These are phyloP conservation scores for Pan troglodytes DNA, from an alignment of 2,113 vertebrate species.

Conservation along the genomic window DNA sequence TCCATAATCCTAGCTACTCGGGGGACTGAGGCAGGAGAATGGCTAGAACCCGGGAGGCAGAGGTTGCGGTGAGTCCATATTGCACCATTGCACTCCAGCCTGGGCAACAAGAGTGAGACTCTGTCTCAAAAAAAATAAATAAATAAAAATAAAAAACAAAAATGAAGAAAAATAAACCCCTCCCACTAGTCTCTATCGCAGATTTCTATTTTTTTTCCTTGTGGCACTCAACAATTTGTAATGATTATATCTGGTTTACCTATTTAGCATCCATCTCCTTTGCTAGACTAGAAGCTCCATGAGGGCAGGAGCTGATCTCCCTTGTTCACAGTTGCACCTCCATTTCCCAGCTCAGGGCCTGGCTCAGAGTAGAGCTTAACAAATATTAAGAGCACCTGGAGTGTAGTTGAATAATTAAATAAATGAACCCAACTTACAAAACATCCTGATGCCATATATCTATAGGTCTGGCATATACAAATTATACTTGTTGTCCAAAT, in stretches of 20 bases:
- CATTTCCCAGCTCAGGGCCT: not conserved
- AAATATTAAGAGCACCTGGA: not conserved
- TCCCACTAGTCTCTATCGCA: not conserved
- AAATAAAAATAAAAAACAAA: too few relatives aligned
- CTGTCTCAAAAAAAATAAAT: too few relatives aligned
- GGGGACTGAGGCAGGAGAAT: too few relatives aligned
- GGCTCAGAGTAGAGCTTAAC: not conserved
- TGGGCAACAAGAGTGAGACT: too few relatives aligned
- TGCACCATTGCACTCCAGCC: too few relatives aligned
- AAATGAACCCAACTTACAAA: constrained; percentile 11
- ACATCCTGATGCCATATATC: constrained; percentile 44
- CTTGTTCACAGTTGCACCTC: not conserved
- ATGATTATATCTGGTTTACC: not conserved
- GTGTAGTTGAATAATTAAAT: constrained; percentile 15
- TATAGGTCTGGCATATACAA: not conserved
- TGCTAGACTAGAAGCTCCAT: not conserved
- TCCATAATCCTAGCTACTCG: too few relatives aligned
- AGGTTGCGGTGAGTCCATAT: too few relatives aligned
- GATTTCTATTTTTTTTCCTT: not conserved
- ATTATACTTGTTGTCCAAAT: constrained; percentile 61
- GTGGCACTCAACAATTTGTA: not conserved
- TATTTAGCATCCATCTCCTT: not conserved
- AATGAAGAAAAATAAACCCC: not conserved
- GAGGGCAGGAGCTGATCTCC: not conserved
- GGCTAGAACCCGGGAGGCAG: too few relatives aligned